Conservation (phyloP, 2,888 invertebrate species). For the Apotomis betuletana region DNA sequence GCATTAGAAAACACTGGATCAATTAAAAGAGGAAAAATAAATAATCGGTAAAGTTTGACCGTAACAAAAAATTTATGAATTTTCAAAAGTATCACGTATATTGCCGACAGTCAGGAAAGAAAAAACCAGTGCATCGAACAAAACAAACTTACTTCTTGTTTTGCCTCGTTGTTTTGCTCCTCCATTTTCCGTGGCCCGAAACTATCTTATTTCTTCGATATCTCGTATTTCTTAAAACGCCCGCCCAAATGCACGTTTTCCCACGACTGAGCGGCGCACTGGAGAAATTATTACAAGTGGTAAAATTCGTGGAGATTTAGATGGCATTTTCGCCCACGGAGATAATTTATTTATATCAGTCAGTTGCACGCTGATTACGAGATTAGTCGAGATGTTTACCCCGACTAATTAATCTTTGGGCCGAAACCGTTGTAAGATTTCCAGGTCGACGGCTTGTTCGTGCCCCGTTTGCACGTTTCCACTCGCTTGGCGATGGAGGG, state of each 20-base stretch:
- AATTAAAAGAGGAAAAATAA: too few relatives aligned
- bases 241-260: constrained; percentile 53
- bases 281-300: constrained; percentile 63
- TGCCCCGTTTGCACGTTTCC: constrained; percentile 60
- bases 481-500: constrained; percentile 53
- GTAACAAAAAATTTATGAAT: not conserved
- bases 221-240: constrained; percentile 48
- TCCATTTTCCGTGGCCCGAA: constrained; percentile 51
- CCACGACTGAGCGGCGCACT: constrained; percentile 64
- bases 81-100: too few relatives aligned
- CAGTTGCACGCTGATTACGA: constrained; percentile 73
- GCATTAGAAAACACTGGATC: too few relatives aligned
- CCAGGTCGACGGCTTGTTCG: constrained; percentile 66
- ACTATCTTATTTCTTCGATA: constrained; percentile 45
- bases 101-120: not conserved
- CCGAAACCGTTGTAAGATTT: constrained; percentile 67
- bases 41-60: not conserved
- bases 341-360: constrained; percentile 75
- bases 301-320: constrained; percentile 66
- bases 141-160: constrained; percentile 61
- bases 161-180: constrained; percentile 54
- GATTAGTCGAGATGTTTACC: constrained; percentile 73
- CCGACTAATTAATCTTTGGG: constrained; percentile 76
- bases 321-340: constrained; percentile 67
- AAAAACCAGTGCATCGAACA: constrained; percentile 26